Evolutionary conservation across 2,888 invertebrate species (phyloP), one percentile per base, ranked within the genome.

Genomic region (Kuschelorhynchus macadamiae): DNA sequence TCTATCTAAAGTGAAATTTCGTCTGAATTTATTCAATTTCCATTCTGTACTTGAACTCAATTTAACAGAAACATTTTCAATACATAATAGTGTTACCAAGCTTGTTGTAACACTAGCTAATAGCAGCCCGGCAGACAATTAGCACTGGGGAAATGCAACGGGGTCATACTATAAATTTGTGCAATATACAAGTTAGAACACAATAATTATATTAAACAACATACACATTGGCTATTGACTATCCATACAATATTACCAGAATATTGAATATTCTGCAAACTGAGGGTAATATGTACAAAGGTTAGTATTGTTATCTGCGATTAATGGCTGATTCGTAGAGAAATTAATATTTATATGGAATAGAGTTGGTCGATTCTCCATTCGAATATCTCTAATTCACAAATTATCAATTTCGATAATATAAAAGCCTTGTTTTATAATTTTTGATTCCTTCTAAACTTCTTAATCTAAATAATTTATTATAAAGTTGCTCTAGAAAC

Each of bases 61-160:
- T 47, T 47, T n/a, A 47, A 25, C 21, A 46, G 21, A n/a, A 47
- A n/a, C 5, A 21, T 25, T 47, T 25, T 12, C 46, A 47, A 20
- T 47, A n/a, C 46, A 11, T 47, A 47, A 47, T 21, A 1, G 12
- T 14, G 21, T 47, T 47, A 47, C 21, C 25, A 11, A 25, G 21
- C 46, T 47, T 32, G 50, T 32, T 50, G 50, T 8, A 50, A 32
- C 17, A 9, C 32, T 32, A 25, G 21, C 36, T 17, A 52, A 33
- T 52, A 52, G 36, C 53, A 39, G 41, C 36, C 41, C 42, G 30
- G 21, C 39, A 21, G 55, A 42, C 42, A 55, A 55, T 55, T 55
- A 55, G 30, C 14, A 14, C 39, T 55, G 21, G 39, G 32, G 36
- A 52, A 39, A 52, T 52, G 52, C 14, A 39, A 21, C 39, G 12